Conservation (phyloP, 2,113 vertebrate species). For the Cyrtonyx montezumae region DNA sequence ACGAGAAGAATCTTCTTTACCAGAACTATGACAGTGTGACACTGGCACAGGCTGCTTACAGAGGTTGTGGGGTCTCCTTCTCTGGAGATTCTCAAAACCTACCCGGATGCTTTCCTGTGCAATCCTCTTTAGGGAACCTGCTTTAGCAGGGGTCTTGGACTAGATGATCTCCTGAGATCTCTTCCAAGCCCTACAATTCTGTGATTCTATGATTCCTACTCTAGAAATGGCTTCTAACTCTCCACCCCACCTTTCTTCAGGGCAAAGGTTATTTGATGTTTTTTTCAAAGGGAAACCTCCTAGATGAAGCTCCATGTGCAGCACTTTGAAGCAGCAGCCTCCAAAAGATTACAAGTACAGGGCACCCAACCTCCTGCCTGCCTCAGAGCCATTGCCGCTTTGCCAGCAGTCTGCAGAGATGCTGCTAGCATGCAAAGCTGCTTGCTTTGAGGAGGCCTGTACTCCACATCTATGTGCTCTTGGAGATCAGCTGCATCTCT, state of each 20-base stretch:
- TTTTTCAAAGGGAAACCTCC: not conserved
- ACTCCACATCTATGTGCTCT: accelerated
- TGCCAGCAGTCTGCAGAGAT: accelerated
- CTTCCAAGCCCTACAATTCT: not conserved
- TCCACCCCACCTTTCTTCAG: not conserved
- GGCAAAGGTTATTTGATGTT: not conserved
- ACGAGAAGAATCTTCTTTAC: not conserved
- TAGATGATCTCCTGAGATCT: not conserved
- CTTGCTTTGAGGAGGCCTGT: accelerated
- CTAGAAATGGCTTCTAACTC: not conserved
- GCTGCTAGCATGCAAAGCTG: accelerated
- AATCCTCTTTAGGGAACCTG: not conserved
- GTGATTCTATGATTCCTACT: not conserved
- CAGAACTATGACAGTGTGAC: not conserved
- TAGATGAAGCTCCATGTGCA: not conserved
- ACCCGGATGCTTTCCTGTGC: not conserved
- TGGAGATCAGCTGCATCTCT: not conserved
- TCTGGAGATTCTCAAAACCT: not conserved
- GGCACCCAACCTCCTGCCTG: not conserved
- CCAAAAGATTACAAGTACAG: not conserved
- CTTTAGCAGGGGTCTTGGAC: not conserved
- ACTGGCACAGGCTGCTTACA: not conserved
- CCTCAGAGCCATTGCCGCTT: accelerated
- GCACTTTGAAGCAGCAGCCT: not conserved
- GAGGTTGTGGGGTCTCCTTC: not conserved